Evolutionary conservation across 2,797 vertebrate species (phyloP), one percentile per base, ranked within the genome.

Genomic region (Melanogrammus aeglefinus): DNA sequence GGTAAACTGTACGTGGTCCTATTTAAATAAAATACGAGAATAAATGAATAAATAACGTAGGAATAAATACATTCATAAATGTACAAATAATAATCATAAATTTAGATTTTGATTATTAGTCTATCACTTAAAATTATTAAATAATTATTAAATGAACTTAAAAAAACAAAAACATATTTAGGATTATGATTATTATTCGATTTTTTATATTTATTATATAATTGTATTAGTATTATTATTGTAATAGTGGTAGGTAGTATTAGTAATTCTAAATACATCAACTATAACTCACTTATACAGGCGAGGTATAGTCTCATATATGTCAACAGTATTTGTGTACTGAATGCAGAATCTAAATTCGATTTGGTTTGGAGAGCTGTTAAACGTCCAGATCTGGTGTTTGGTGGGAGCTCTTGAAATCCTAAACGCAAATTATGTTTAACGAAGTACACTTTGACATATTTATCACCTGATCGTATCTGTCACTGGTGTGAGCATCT

Each of bases 61-160:
- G 2, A 10, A 29, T 31, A 72, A 35, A 27, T 27, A 10, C 70
- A 72, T 31, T 33, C 12, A 27, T 27, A 69, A 7, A 14, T 41
- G 35, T 44, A 74, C 80, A 75, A 77, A 84, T 86, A 86, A 83
- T 86, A 83, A 9, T n/a, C n/a, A 69, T n/a, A 69, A 12, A n/a
- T 21, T 1, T 27, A 69, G 35, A 36, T n/a, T 14, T 8, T 21
- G 21, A 69, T 69, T 27, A 51, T 51, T 51, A 51, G 21, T 18
- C 13, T 3, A 14, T 13, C 0, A 4, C 16, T 13, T 57, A 29
- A 14, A 71, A 12, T 71, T 27, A 3, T 7, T 10, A 13, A 33
- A 33, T 16, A 73, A 16, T 10, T 38, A n/a, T n/a, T n/a, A n/a
- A n/a, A n/a, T n/a, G n/a, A n/a, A n/a, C n/a, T n/a, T n/a, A n/a